These are phyloP conservation scores for Ochropleura leucogaster DNA, from an alignment of 2,888 invertebrate species.

Conservation along the genomic window DNA sequence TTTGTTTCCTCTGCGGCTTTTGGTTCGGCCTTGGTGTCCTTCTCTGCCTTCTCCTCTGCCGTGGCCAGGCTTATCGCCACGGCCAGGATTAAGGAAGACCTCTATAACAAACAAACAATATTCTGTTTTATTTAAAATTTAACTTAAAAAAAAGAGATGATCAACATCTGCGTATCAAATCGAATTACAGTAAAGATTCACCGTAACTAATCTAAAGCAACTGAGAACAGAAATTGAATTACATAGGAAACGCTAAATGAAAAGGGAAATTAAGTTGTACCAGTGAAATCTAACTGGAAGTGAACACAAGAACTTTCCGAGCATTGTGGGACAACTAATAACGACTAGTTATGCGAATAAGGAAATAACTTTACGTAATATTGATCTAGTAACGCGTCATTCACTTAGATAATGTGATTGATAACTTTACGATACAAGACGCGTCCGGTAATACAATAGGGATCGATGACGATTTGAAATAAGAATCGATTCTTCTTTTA, in stretches of 20 bases:
- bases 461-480: slow-evolving; percentile 16
- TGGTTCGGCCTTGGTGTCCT: slow-evolving; percentile 86
- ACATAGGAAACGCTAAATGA: slow-evolving; percentile 44
- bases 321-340: slow-evolving; percentile 65
- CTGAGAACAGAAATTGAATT: slow-evolving; percentile 15
- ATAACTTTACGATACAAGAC: slow-evolving; percentile 24
- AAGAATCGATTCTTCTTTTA: slow-evolving; percentile 21
- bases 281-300: slow-evolving; percentile 62
- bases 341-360: slow-evolving; percentile 66
- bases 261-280: slow-evolving; percentile 60
- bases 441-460: slow-evolving; percentile 16
- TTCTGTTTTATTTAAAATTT: slow-evolving; percentile 4
- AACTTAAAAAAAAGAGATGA: neutral
- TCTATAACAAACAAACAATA: slow-evolving; percentile 77
- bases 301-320: slow-evolving; percentile 66
- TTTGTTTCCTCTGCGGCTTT: slow-evolving; percentile 85
- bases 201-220: slow-evolving; percentile 3
- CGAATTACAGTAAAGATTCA: slow-evolving; percentile 8
- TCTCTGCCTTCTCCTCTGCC: slow-evolving; percentile 89
- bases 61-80: slow-evolving; percentile 89
- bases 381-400: slow-evolving; percentile 60
- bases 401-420: slow-evolving; percentile 53
- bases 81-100: slow-evolving; percentile 88
- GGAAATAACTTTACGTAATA: slow-evolving; percentile 68
- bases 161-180: neutral